A percentile compares a stretch with the other conserved stretches of the same genome.
These are phyloP conservation scores for Drosophila mulleri DNA, from an alignment of 2,888 invertebrate genomes.

Conservation along the genomic window DNA sequence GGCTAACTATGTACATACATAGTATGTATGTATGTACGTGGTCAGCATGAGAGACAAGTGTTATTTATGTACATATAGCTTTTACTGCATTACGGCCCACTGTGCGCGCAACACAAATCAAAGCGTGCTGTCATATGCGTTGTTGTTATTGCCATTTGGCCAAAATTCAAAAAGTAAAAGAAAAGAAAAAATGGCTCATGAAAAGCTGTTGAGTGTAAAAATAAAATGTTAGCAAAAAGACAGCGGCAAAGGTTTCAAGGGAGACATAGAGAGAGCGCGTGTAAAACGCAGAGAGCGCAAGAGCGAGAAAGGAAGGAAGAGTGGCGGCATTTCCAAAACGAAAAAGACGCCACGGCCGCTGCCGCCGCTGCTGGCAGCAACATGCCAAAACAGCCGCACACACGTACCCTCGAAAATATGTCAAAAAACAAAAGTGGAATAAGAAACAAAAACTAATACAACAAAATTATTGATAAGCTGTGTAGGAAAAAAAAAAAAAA, in stretches of 20 bases:
- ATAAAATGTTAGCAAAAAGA: slow-evolving; percentile 63
- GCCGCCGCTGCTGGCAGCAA: slow-evolving; percentile 41
- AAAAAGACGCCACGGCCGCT: slow-evolving; percentile 28
- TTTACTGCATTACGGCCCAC: slow-evolving; percentile 15
- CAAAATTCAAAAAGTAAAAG: slow-evolving; percentile 70
- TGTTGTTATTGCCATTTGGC: slow-evolving; percentile 64
- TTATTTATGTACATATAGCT: background rate
- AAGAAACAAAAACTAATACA: slow-evolving; percentile 24
- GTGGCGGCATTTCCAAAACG: slow-evolving; percentile 44
- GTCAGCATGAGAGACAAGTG: background rate
- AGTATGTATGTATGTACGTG: too few species aligned
- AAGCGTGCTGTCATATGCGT: slow-evolving; percentile 51
- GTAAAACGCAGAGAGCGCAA: background rate
- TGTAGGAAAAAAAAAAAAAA: background rate
- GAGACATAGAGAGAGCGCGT: slow-evolving; percentile 14
- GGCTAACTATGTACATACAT: too few species aligned
- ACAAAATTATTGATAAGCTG: slow-evolving; percentile 71
- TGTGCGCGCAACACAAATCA: slow-evolving; percentile 27
- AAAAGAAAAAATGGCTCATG: slow-evolving; percentile 63
- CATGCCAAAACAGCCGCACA: slow-evolving; percentile 61
- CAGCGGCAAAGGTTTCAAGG: slow-evolving; percentile 36
- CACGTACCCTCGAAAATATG: slow-evolving; percentile 39
- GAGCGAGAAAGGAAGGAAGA: slow-evolving; percentile 2
- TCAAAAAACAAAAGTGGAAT: slow-evolving; percentile 12
- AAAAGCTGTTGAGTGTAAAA: slow-evolving; percentile 67